phyloP scores from a whole-genome alignment of 1,140 invertebrate species.

The Frieseomelitta varia region DNA sequence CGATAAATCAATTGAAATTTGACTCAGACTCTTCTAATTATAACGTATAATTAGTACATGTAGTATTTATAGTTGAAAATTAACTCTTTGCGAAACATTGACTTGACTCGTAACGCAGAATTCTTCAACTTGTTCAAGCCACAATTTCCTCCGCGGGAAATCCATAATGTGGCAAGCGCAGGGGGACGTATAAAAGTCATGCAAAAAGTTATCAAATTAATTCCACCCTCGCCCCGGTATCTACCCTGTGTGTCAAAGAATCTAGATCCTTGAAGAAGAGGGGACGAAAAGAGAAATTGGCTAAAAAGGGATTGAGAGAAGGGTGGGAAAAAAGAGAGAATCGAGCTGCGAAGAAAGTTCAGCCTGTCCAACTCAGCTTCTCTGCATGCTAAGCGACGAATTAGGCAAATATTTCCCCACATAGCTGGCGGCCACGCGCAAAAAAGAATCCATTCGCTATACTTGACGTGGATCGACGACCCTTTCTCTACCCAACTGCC shows the following conservation, averaged over 20 bases:
- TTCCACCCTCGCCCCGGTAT: neutral
- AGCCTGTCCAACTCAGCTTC: slow-evolving; percentile 4
- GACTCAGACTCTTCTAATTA: no score
- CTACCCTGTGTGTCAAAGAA: neutral
- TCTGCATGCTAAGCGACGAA: slow-evolving; percentile 41
- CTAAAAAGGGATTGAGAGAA: neutral
- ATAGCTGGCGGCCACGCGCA: slow-evolving; percentile 17
- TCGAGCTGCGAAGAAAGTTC: slow-evolving; percentile 14
- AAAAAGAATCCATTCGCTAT: slow-evolving; percentile 36
- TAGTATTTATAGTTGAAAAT: no score
- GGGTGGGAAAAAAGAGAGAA: no score
- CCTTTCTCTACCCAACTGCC: neutral
- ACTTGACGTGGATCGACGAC: slow-evolving; percentile 1
- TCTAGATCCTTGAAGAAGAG: neutral
- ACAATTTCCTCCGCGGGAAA: neutral
- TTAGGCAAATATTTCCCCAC: slow-evolving; percentile 35
- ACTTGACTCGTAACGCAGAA: neutral
- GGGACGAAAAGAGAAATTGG: neutral
- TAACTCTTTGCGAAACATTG: no score
- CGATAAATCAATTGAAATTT: neutral
- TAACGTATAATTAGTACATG: no score
- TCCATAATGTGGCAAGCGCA: neutral
- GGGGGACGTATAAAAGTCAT: neutral
- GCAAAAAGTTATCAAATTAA: slow-evolving; percentile 19
- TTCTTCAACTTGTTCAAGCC: neutral